phyloP scores from a whole-genome alignment of 2,797 vertebrate genomes.

The Sylvilagus floridanus region DNA sequence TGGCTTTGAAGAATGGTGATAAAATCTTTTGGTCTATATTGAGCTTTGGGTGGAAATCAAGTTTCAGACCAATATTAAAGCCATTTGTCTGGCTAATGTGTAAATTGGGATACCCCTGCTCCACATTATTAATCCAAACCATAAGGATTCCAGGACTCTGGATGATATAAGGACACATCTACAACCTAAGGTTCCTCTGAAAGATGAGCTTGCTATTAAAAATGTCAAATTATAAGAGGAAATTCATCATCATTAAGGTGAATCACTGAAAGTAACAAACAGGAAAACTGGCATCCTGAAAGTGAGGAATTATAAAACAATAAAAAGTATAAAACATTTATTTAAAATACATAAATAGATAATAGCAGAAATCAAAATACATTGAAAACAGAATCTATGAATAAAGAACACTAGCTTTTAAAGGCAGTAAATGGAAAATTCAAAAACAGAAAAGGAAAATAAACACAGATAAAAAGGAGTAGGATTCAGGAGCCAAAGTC shows the following conservation, averaged over 20 bases:
- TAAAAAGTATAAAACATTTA: neutral
- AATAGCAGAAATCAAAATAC: neutral
- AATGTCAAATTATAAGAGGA: neutral
- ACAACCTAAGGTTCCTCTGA: neutral
- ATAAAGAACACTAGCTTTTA: neutral
- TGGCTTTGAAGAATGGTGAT: neutral
- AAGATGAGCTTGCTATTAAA: slow-evolving; percentile 5
- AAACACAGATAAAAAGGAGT: neutral
- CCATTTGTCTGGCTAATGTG: neutral
- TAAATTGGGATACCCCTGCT: neutral
- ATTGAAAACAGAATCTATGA: neutral
- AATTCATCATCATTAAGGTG: neutral
- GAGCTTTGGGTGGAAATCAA: neutral
- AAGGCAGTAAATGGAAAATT: slow-evolving; percentile 1
- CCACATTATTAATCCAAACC: neutral
- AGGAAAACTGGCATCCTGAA: neutral
- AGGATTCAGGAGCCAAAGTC: neutral
- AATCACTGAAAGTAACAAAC: neutral
- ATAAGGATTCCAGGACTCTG: neutral
- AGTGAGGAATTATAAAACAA: neutral
- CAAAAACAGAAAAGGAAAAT: slow-evolving; percentile 11
- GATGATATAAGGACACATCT: neutral
- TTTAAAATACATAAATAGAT: neutral
- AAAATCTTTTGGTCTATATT: neutral
- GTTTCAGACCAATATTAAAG: neutral